Base-by-base conservation (phyloP, 2,113 vertebrate species). In the Chlamydotis undulata region DNA sequence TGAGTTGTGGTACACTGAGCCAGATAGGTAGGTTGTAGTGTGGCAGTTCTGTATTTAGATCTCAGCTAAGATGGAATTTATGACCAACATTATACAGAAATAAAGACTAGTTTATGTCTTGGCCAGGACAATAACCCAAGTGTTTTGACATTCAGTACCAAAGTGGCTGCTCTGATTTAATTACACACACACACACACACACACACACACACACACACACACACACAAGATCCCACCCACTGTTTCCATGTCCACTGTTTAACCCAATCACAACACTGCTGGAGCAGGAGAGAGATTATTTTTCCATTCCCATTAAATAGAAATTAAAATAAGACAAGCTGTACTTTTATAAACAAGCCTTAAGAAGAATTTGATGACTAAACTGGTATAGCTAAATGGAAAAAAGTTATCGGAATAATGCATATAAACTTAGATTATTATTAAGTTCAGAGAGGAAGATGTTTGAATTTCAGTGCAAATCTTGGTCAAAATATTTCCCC, bases 271-370 rank as follows among this genome's bases (percentile, higher is more conserved):
- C 43, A 91, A 52, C 41, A 55, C 8, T 59, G n/a, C 14, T 74
- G 39, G 39, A 70, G 15, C 15, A 79, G 55, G 33, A 91, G 57
- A 50, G 26, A 63, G 7, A 45, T 55, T 78, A 52, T 90, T 89
- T 84, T 93, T 91, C 59, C 37, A 70, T 91, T 90, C 17, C 26
- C 28, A n/a, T 89, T 93, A 84, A 95, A 64, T 68, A 28, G 45
- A 55, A 89, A 82, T 84, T 84, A 63, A 96, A 91, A 49, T 73
- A 57, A 79, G 33, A 67, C 29, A 87, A 89, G 35, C 17, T 24
- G 16, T 29, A 39, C 12, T 78, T 84, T 68, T 71, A 60, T 67
- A 79, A 79, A 71, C 16, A 11, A 64, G 8, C 29, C 67, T 71
- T 76, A 35, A 65, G 87, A 87, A 89, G 45, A 79, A 29, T 23